A percentile compares a stretch with the other conserved stretches of the same genome.
These are phyloP conservation scores for Dorcus hopei DNA, from an alignment of 2,888 invertebrate genomes.

Conservation along the genomic window DNA sequence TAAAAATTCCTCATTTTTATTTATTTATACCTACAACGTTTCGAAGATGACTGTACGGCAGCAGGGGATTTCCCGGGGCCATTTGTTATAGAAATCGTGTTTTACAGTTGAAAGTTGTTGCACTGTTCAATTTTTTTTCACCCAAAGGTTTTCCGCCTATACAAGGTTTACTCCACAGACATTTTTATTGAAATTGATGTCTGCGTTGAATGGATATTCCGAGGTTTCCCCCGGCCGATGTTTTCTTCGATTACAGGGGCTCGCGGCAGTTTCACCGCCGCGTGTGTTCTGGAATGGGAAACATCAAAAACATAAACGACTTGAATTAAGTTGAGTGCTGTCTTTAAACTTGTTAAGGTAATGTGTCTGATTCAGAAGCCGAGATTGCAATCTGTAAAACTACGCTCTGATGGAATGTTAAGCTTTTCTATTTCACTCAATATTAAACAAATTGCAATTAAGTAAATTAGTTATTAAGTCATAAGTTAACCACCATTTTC, in stretches of 20 bases:
- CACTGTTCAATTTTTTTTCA: neutral
- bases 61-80: neutral
- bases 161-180: constrained; percentile 37
- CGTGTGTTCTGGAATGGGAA: constrained; percentile 2
- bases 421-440: no score
- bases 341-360: constrained; percentile 20
- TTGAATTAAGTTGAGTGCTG: constrained; percentile 18
- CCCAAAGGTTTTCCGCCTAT: constrained; percentile 29
- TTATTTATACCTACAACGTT: neutral
- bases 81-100: constrained; percentile 11
- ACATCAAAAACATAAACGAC: constrained; percentile 15
- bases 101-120: constrained; percentile 5
- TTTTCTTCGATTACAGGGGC: constrained; percentile 40
- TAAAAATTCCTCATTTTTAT: no score
- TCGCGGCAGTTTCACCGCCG: constrained; percentile 8
- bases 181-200: constrained; percentile 47
- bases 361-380: constrained; percentile 9
- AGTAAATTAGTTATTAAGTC: no score
- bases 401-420: neutral
- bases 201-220: constrained; percentile 42
- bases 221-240: constrained; percentile 37
- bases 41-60: neutral
- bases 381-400: constrained; percentile 11
- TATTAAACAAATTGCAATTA: no score
- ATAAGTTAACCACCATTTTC: no score